phyloP scores from a whole-genome alignment of 2,113 vertebrate genomes.

The Rhegmatorhina hoffmannsi region DNA sequence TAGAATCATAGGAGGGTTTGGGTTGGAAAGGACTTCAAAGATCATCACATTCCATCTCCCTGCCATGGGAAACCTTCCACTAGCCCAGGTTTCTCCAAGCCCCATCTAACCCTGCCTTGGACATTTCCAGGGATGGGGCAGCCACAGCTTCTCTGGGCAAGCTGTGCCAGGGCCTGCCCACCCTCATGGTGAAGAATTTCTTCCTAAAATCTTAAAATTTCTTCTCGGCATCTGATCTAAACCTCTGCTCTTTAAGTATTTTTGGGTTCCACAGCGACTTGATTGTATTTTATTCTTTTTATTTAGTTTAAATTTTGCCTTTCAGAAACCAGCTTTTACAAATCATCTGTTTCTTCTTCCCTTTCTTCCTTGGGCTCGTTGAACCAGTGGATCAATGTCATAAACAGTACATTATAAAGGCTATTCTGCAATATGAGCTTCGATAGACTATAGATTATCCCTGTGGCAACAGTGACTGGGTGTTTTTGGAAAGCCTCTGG shows the following conservation, averaged over 20 bases:
- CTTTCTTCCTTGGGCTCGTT: background rate
- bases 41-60: background rate
- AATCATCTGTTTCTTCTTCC: background rate
- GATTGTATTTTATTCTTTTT: background rate
- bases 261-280: background rate
- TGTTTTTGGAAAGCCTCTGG: background rate
- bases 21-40: background rate
- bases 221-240: background rate
- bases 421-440: background rate
- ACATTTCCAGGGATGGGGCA: background rate
- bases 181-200: too few relatives aligned
- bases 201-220: background rate
- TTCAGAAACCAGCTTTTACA: background rate
- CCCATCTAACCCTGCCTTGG: background rate
- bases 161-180: background rate
- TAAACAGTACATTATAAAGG: background rate
- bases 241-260: background rate
- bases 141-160: background rate
- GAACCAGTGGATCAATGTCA: background rate
- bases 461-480: background rate
- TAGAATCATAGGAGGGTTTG: background rate
- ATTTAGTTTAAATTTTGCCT: background rate
- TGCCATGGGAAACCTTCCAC: too few relatives aligned
- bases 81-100: background rate
- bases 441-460: background rate